Evolutionary conservation across 2,888 invertebrate genomes (phyloP), one percentile per base, ranked within the genome.

Genomic region (Trichacis sp.): DNA sequence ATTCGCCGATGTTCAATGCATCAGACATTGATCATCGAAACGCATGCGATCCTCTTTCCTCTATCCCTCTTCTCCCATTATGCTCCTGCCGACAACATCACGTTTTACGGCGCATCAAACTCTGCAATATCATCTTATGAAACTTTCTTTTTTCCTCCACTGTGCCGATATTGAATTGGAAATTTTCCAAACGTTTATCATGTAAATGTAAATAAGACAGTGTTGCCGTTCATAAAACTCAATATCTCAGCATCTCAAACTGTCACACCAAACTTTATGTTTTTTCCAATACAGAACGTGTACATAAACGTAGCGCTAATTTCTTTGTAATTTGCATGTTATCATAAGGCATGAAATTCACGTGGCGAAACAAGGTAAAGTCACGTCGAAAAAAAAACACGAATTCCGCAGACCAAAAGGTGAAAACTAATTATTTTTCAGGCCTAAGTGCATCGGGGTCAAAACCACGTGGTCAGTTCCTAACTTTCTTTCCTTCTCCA

Each of bases 91-190:
- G 8, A 40, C 40, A 9, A 40, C 14, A 40, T 33, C 33, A 40
- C 40, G 40, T 40, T 40, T 40, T 40, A 40, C 40, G 40, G 40
- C 14, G 40, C 15, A 40, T 40, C 40, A 14, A 40, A 40, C 5
- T 40, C 40, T 15, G 40, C 40, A 40, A n/a, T 15, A 15, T 15
- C 40, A 9, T 40, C 12, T 40, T 40, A 40, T 40, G 14, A 40
- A 24, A 24, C 24, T 5, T 3, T 8, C 24, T 24, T 24, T 24
- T 24, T 24, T 8, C 33, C 33, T 4, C 12, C 14, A 40, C 5
- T 15, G 14, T 40, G 40, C 15, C 15, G 12, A 40, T 40, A 40
- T 12, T 40, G 40, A 15, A 15, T 40, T 12, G 15, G 14, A 15
- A 40, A 40, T 15, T n/a, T 40, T 40, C 40, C 12, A 5, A 15